phyloP scores from a whole-genome alignment of 2,888 invertebrate species.

The Tenthredo mesomela region DNA sequence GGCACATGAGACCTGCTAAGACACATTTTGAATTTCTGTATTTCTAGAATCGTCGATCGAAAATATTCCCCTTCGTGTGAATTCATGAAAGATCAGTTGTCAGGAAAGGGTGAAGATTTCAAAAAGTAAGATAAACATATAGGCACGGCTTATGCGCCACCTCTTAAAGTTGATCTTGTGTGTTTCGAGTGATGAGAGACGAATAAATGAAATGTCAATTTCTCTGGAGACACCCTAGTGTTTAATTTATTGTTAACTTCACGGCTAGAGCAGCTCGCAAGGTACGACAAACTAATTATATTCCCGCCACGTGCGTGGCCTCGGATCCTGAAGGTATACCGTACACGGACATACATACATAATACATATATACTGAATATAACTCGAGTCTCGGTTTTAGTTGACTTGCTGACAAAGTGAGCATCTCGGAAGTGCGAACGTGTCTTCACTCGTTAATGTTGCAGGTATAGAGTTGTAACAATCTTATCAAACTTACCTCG shows the following conservation, averaged over 20 bases:
- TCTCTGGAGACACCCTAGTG: background rate
- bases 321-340: background rate
- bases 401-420: background rate
- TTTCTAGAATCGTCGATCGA: no score
- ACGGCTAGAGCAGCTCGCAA: background rate
- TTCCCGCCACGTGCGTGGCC: conserved; percentile 19
- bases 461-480: background rate
- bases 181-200: no score
- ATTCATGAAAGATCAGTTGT: no score
- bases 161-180: no score
- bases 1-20: no score
- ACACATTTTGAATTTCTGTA: no score
- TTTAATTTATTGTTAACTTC: background rate
- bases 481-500: conserved; percentile 74
- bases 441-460: background rate
- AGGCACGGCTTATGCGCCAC: no score
- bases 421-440: background rate
- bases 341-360: background rate
- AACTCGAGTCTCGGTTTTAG: background rate
- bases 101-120: no score
- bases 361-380: background rate
- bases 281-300: conserved; percentile 22
- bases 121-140: no score
- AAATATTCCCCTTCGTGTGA: no score
- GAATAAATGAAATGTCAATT: no score